Conservation (phyloP, 2,113 vertebrate genomes). For the Campylomormyrus numenius region DNA sequence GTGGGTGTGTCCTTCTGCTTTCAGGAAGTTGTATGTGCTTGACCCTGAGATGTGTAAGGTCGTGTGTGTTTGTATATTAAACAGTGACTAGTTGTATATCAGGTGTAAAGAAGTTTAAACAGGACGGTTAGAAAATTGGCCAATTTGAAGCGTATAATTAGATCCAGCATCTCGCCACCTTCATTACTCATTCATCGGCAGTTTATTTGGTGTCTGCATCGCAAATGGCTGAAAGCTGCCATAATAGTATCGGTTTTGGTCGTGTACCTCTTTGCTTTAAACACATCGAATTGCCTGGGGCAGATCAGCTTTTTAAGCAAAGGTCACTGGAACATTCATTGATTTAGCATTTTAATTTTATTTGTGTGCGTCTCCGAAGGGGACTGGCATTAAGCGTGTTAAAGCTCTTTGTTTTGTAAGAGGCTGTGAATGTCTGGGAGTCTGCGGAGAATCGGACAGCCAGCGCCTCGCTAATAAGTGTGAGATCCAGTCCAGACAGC, state of each 20-base stretch:
- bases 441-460: constrained; percentile 38
- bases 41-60: background rate
- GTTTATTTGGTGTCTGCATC: constrained; percentile 38
- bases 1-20: background rate
- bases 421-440: constrained; percentile 44
- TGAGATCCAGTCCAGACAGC: constrained; percentile 38
- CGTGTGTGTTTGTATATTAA: background rate
- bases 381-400: constrained; percentile 45
- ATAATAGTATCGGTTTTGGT: constrained; percentile 45
- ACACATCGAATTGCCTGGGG: constrained; percentile 41
- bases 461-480: constrained; percentile 46
- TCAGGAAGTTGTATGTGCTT: background rate
- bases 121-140: background rate
- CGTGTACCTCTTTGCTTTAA: constrained; percentile 42
- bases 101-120: background rate
- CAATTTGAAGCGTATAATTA: background rate
- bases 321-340: constrained; percentile 50
- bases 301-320: constrained; percentile 44
- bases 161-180: background rate
- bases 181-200: constrained; percentile 40
- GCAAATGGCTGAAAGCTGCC: constrained; percentile 18
- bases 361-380: constrained; percentile 46
- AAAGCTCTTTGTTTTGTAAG: constrained; percentile 40
- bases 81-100: background rate
- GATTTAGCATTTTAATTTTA: constrained; percentile 55